Percentiles rank a stretch among this genome's conserved stretches.
These are phyloP conservation scores for Chitala chitala DNA, from an alignment of 2,113 vertebrate genomes.

Conservation along the genomic window DNA sequence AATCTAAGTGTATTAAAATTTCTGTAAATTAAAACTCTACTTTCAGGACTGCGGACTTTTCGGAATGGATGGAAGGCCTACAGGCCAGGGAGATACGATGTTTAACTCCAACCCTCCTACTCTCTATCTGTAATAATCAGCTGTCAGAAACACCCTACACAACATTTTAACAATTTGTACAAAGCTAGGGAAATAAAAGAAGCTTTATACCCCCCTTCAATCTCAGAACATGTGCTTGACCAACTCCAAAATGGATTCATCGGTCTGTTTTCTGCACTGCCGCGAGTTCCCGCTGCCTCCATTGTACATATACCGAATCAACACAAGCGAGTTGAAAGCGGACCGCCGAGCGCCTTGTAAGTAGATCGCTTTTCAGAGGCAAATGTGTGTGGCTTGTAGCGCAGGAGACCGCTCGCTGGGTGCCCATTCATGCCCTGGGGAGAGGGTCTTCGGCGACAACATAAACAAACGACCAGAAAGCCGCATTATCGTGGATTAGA, in stretches of 20 bases:
- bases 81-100: conserved; percentile 40
- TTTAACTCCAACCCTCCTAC: conserved; percentile 61
- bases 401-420: conserved; percentile 73
- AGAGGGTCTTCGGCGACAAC: conserved; percentile 72
- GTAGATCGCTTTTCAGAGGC: conserved; percentile 83
- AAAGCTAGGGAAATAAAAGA: conserved; percentile 64
- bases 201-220: conserved; percentile 63
- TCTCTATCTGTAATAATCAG: conserved; percentile 68
- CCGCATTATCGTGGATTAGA: conserved; percentile 66
- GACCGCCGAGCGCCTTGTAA: conserved; percentile 75
- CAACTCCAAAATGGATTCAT: conserved; percentile 79
- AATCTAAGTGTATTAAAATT: neutral
- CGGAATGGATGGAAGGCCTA: conserved; percentile 37
- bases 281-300: conserved; percentile 69
- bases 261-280: conserved; percentile 65
- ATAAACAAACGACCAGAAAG: conserved; percentile 74
- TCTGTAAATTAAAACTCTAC: conserved; percentile 18
- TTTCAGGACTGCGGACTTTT: conserved; percentile 51
- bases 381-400: conserved; percentile 68
- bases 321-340: conserved; percentile 73
- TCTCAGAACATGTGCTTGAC: conserved; percentile 73
- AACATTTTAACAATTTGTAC: conserved; percentile 74
- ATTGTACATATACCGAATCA: conserved; percentile 63
- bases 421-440: conserved; percentile 60
- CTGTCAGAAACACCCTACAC: conserved; percentile 75